Conservation (phyloP, 2,797 vertebrate genomes). For the Huso huso region DNA sequence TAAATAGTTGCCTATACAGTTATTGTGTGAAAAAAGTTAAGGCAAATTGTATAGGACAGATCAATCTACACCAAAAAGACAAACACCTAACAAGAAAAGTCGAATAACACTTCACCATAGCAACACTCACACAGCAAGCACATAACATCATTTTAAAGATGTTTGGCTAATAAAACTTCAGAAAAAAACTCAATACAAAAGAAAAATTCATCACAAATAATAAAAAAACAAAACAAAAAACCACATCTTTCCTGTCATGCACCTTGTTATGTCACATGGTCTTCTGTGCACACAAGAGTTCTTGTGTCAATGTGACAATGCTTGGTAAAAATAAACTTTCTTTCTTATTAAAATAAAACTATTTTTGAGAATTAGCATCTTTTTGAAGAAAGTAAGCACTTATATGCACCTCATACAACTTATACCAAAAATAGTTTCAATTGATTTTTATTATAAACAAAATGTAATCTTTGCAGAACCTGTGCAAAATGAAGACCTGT, state of each 20-base stretch:
- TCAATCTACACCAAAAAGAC: slow-evolving; percentile 67
- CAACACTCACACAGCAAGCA: slow-evolving; percentile 84
- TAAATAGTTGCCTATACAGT: slow-evolving; percentile 75
- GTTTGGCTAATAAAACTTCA: slow-evolving; percentile 59
- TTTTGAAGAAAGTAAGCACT: slow-evolving; percentile 74
- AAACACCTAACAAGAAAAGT: slow-evolving; percentile 63
- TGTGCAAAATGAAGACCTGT: slow-evolving; percentile 94
- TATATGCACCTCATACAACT: slow-evolving; percentile 81
- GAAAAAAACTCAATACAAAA: slow-evolving; percentile 45
- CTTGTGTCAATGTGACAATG: slow-evolving; percentile 71
- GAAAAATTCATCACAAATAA: slow-evolving; percentile 39
- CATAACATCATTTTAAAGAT: slow-evolving; percentile 57
- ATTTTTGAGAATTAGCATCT: slow-evolving; percentile 71
- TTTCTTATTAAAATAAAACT: slow-evolving; percentile 97
- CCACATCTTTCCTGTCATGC: slow-evolving; percentile 74
- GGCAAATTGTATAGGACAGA: slow-evolving; percentile 81
- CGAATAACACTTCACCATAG: slow-evolving; percentile 63
- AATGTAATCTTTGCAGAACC: slow-evolving; percentile 70
- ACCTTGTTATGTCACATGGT: slow-evolving; percentile 68
- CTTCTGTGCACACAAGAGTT: slow-evolving; percentile 63
- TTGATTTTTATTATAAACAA: slow-evolving; percentile 82
- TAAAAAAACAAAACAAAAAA: slow-evolving; percentile 56
- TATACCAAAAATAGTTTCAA: slow-evolving; percentile 86
- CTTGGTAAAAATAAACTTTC: slow-evolving; percentile 73
- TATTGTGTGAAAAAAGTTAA: slow-evolving; percentile 74